phyloP scores from a whole-genome alignment of 2,113 vertebrate species.

The Toxostoma redivivum region DNA sequence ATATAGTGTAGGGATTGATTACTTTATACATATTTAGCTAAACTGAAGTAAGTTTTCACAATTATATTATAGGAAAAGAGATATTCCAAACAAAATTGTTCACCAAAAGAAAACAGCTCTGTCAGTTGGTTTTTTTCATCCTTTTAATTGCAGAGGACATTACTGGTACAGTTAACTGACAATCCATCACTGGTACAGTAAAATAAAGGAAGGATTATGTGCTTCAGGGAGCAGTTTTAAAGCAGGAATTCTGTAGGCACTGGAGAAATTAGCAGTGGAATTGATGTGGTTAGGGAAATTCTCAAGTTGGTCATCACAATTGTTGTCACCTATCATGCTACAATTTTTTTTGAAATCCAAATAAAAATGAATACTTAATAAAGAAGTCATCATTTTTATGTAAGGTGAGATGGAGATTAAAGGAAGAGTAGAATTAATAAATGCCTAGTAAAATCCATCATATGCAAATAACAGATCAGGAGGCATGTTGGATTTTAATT shows the following conservation, averaged over 20 bases:
- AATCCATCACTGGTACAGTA: background rate
- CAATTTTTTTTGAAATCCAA: background rate
- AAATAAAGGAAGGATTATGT: background rate
- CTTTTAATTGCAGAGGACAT: background rate
- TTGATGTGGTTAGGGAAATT: background rate
- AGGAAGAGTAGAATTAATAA: background rate
- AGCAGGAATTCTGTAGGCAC: background rate
- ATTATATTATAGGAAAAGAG: background rate
- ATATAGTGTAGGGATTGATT: background rate
- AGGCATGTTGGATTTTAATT: fast-evolving
- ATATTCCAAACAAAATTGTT: background rate
- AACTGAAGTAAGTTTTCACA: background rate
- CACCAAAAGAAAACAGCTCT: background rate
- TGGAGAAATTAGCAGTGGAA: background rate
- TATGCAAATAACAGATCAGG: background rate
- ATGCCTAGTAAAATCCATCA: background rate
- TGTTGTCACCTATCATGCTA: background rate
- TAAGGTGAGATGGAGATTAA: background rate
- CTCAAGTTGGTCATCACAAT: fast-evolving
- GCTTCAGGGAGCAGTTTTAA: background rate
- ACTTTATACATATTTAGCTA: background rate
- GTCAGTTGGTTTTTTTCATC: background rate
- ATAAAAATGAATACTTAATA: background rate
- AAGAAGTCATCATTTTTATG: background rate
- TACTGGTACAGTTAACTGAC: background rate